These are phyloP conservation scores for Boleophthalmus pectinirostris DNA, from an alignment of 2,113 vertebrate genomes.

Conservation along the genomic window DNA sequence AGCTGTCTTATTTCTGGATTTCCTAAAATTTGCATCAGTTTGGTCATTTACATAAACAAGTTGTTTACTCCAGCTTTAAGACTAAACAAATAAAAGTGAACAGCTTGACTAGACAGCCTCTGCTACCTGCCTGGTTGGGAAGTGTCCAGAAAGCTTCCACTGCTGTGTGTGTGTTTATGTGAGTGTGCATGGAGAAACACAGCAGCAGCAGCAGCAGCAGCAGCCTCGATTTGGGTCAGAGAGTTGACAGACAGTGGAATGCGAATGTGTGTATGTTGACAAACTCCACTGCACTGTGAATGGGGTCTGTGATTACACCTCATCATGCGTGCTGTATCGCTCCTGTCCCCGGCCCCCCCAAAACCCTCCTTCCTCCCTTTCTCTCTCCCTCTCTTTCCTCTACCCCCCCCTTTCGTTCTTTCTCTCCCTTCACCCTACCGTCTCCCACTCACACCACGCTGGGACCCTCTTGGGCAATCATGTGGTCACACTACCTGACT, in stretches of 20 bases:
- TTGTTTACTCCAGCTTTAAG: too few species aligned
- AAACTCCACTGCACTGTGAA: constrained; percentile 77
- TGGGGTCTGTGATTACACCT: constrained; percentile 80
- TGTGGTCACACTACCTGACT: constrained; percentile 82
- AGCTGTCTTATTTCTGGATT: too few species aligned
- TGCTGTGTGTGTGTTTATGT: constrained; percentile 6
- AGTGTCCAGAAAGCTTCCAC: constrained; percentile 56
- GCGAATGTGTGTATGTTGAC: constrained; percentile 78
- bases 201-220: constrained; percentile 18
- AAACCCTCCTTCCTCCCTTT: constrained; percentile 12
- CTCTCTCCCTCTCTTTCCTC: constrained; percentile 17
- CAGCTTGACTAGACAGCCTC: constrained; percentile 15
- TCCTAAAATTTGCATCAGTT: too few species aligned
- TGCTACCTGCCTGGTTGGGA: constrained; percentile 67
- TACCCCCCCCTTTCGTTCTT: constrained; percentile 14
- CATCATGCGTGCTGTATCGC: constrained; percentile 65
- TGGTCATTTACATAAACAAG: too few species aligned
- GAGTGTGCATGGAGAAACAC: constrained; percentile 25
- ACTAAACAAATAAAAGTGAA: too few species aligned
- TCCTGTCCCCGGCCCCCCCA: constrained; percentile 49
- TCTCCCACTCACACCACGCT: constrained; percentile 57
- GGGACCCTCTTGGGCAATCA: constrained; percentile 76
- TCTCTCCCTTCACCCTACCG: constrained; percentile 22
- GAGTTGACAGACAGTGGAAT: constrained; percentile 75
- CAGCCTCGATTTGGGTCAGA: constrained; percentile 71